phyloP scores from a whole-genome alignment of 2,797 vertebrate genomes.

The Echiichthys vipera region DNA sequence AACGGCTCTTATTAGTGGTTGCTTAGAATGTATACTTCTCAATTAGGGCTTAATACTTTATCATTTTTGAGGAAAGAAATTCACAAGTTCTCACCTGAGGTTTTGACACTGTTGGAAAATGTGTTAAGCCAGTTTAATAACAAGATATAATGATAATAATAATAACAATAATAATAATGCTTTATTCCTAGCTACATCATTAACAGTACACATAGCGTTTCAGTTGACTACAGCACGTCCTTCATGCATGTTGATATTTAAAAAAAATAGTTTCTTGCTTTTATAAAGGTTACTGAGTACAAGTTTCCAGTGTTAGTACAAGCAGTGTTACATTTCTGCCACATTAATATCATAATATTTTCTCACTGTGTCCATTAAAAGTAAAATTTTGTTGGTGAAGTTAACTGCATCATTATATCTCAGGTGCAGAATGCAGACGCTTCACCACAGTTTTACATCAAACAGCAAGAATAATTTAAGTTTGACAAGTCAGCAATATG shows the following conservation, averaged over 20 bases:
- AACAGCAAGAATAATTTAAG: slow-evolving; percentile 30
- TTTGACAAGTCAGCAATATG: slow-evolving; percentile 52
- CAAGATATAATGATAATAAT: slow-evolving; percentile 28
- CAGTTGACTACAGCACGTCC: background rate
- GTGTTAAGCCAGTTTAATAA: slow-evolving; percentile 24
- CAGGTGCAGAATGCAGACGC: slow-evolving; percentile 50
- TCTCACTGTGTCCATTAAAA: slow-evolving; percentile 37
- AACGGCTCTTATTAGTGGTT: slow-evolving; percentile 35
- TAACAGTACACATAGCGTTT: background rate
- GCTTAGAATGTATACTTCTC: slow-evolving; percentile 44
- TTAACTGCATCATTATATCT: slow-evolving; percentile 61
- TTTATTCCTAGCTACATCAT: slow-evolving; percentile 16
- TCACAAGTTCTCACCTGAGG: slow-evolving; percentile 36
- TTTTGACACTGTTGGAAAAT: slow-evolving; percentile 28
- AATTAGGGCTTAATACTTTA: slow-evolving; percentile 48
- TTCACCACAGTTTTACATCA: slow-evolving; percentile 21
- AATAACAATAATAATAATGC: background rate
- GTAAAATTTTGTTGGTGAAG: slow-evolving; percentile 46
- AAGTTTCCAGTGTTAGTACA: background rate
- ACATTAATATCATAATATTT: slow-evolving; percentile 49
- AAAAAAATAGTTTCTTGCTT: slow-evolving; percentile 6
- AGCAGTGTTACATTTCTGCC: background rate
- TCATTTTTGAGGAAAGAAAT: slow-evolving; percentile 22
- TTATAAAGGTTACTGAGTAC: slow-evolving; percentile 29
- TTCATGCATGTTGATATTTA: background rate